These are phyloP conservation scores for Nansenia antarctica DNA, from an alignment of 2,113 vertebrate genomes.

Conservation along the genomic window DNA sequence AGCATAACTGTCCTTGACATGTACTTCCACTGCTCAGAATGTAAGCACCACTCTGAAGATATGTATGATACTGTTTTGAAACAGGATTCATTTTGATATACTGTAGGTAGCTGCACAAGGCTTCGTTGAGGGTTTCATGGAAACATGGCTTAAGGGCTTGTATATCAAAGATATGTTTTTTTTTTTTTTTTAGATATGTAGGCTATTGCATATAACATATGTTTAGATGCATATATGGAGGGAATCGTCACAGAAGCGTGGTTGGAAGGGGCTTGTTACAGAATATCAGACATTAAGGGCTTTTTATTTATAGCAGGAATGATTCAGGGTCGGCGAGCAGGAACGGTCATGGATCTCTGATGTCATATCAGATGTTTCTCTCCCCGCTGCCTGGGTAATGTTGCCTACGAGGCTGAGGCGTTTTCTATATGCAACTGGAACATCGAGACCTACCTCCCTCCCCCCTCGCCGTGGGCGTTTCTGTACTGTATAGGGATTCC, in stretches of 20 bases:
- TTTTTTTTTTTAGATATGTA: too few relatives aligned
- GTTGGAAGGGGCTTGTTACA: too few relatives aligned
- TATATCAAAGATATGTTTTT: too few relatives aligned
- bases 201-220: too few relatives aligned
- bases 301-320: neutral
- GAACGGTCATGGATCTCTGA: slow-evolving; percentile 21
- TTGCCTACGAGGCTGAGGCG: slow-evolving; percentile 10
- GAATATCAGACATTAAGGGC: neutral
- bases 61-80: neutral
- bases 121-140: too few relatives aligned
- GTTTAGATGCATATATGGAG: too few relatives aligned
- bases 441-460: neutral
- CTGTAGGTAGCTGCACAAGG: too few relatives aligned
- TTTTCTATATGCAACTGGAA: neutral
- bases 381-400: slow-evolving; percentile 29
- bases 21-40: neutral
- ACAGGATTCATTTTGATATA: neutral
- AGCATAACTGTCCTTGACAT: neutral
- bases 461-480: too few relatives aligned
- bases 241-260: too few relatives aligned
- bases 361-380: slow-evolving; percentile 33
- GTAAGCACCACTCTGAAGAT: neutral
- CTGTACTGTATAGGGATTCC: too few relatives aligned
- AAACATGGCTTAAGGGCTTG: too few relatives aligned
- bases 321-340: slow-evolving; percentile 37